Conservation (phyloP, 2,797 vertebrate species). For the Characodon lateralis region DNA sequence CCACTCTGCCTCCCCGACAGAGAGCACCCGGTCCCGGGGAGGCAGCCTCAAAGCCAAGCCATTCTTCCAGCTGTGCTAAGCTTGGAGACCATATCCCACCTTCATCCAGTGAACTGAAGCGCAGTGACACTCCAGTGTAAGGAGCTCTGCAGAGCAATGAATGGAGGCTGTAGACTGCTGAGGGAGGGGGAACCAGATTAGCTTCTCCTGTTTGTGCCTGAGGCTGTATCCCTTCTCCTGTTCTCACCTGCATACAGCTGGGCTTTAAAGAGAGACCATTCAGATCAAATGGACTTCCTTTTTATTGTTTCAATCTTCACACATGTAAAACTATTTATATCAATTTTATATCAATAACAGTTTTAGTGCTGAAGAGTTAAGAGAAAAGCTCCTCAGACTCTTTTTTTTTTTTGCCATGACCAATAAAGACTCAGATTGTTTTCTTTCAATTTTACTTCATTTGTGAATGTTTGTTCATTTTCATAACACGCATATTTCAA, state of each 20-base stretch:
- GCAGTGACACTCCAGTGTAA: conserved; percentile 69
- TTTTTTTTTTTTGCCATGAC: conserved; percentile 37
- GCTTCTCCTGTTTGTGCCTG: conserved; percentile 59
- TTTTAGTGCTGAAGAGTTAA: conserved; percentile 47
- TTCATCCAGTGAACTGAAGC: conserved; percentile 71
- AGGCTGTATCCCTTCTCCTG: conserved; percentile 40
- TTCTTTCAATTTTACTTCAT: conserved; percentile 34
- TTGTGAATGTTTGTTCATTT: conserved; percentile 32
- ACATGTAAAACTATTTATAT: conserved; percentile 37
- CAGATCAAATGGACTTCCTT: conserved; percentile 31
- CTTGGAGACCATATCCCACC: conserved; percentile 67
- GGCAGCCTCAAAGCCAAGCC: conserved; percentile 65
- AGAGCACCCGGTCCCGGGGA: conserved; percentile 57
- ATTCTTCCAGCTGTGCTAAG: conserved; percentile 77
- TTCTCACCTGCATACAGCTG: conserved; percentile 30
- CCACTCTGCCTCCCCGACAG: conserved; percentile 77
- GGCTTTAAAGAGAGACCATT: conserved; percentile 42
- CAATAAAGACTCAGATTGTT: conserved; percentile 24
- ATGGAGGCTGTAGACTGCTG: conserved; percentile 18
- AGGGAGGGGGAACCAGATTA: conserved; percentile 53
- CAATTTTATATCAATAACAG: conserved; percentile 21
- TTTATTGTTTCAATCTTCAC: conserved; percentile 51
- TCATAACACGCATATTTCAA: conserved; percentile 44
- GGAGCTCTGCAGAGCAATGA: conserved; percentile 13
- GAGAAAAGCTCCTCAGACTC: conserved; percentile 40